Conservation (phyloP, 1,140 invertebrate genomes). For the Epicauta chinensis region DNA sequence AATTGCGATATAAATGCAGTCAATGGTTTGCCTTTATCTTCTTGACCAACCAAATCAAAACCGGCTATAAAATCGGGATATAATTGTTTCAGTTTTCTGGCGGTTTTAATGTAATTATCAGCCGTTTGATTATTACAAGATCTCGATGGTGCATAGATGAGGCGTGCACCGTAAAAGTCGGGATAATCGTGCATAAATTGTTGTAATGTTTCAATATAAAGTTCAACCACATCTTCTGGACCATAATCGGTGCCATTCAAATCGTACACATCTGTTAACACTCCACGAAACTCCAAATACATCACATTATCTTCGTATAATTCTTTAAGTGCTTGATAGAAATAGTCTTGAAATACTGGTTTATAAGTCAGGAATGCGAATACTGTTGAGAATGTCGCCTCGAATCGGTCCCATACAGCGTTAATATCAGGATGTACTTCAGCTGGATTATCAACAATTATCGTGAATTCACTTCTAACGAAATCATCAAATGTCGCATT, state of each 20-base stretch:
- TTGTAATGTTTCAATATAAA: conserved; percentile 46
- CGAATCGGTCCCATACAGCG: conserved; percentile 62
- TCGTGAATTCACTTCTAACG: conserved; percentile 52
- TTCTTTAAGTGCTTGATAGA: conserved; percentile 60
- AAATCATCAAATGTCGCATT: conserved; percentile 49
- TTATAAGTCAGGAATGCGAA: conserved; percentile 56
- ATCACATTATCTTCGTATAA: conserved; percentile 69
- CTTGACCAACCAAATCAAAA: conserved; percentile 70
- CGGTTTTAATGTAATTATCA: conserved; percentile 41
- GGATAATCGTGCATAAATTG: conserved; percentile 49
- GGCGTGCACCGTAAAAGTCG: conserved; percentile 55
- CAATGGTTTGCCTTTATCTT: conserved; percentile 59
- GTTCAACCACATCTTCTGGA: conserved; percentile 38
- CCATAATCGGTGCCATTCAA: conserved; percentile 45
- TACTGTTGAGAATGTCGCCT: conserved; percentile 54
- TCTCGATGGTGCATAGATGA: conserved; percentile 54
- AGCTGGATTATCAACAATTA: conserved; percentile 53
- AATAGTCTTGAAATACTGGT: conserved; percentile 63
- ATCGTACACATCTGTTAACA: conserved; percentile 39
- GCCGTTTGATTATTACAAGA: conserved; percentile 31
- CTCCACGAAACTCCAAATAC: conserved; percentile 61
- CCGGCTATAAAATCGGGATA: conserved; percentile 58
- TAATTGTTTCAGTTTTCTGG: conserved; percentile 34
- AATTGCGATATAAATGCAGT: conserved; percentile 54
- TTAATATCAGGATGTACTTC: conserved; percentile 54